Evolutionary conservation across 2,797 vertebrate species (phyloP), one percentile per base, ranked within the genome.

Genomic region (Australoheros facetus): DNA sequence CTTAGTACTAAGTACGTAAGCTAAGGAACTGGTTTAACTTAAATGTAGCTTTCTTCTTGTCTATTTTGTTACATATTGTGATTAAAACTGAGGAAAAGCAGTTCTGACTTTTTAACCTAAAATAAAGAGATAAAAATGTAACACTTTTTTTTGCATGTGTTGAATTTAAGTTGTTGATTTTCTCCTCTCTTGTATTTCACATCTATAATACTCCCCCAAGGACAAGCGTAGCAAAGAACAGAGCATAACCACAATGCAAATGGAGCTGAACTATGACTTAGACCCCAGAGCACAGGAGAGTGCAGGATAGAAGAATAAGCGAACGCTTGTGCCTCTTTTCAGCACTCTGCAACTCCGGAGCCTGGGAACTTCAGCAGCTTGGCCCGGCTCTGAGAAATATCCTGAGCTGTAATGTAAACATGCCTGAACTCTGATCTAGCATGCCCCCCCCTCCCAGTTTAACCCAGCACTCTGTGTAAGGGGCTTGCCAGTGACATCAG

Each of bases 401-500:
- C 94, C 94, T 94, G 94, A 95, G 94, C 94, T 95, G 93, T 95
- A 96, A 95, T 95, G 95, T 96, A 96, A 96, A 96, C 96, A 96
- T 90, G 87, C 88, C 93, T 96, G 95, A 96, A 96, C 95, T 95
- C 93, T 95, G 95, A 95, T 95, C 94, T 90, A 87, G 83, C 88
- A 66, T 82, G 79, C 69, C 73, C 79, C 83, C 75, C 78, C 87
- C 81, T 79, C 87, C 78, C 78, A 83, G 88, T 94, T 85, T 91
- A 91, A 93, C 93, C 92, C 83, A 7, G 80, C 89, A 89, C 91
- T 95, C 92, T 90, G 85, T 88, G 83, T 78, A 71, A 89, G 85
- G 85, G 91, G 85, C 91, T 90, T 82, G 83, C 85, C 90, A 80
- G 89, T 93, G 94, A 95, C 94, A 95, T 94, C 91, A 93, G 91